Base-by-base conservation (phyloP, 92 coral and sea anemone genomes). In the Parazoanthus swiftii region DNA sequence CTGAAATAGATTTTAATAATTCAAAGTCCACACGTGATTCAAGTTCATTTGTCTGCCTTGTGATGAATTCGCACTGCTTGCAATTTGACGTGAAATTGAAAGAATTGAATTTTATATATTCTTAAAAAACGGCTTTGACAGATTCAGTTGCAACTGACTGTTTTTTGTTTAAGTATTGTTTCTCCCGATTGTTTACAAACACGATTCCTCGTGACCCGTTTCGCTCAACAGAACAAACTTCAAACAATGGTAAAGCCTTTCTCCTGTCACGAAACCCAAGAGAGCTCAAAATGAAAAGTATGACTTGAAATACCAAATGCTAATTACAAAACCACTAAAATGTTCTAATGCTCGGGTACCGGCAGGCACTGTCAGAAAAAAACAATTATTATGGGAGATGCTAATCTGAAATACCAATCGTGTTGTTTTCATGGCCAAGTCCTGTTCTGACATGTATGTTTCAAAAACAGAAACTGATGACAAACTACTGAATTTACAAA, bases 381-480 rank as follows among this genome's bases (percentile, higher is more conserved):
- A 15, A 33, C 18, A 58, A 50, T 6, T 46, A 42, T 25, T 25
- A 37, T 23, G 68, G 59, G 36, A 70, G 4, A 81, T 37, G 56
- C 11, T 42, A 0, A 54, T 80, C 23, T 29, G 8, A 56, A 58
- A 81, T 80, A 43, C 20, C 36, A 58, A 37, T 29, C 44, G 39
- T 35, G 33, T 23, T 43, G 29, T 84, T 71, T 1, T 25, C 29
- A 3, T 81, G 16, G 21, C 25, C 21, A 44, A 44, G 16, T 21
- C 74, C 15, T 37, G 77, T 74, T 33, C 21, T 21, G 20, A 37
- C 67, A 66, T 23, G 13, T 75, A n/a, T 37, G 50, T 81, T 11
- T 33, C n/a, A 44, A 82, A 39, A 65, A 82, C 76, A 37, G 11
- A 82, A 82, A 63, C 51, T 76, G 79, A 74, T 42, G 79, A 74